Conservation (phyloP, 2,888 invertebrate species). For the Hetaerina titia region DNA sequence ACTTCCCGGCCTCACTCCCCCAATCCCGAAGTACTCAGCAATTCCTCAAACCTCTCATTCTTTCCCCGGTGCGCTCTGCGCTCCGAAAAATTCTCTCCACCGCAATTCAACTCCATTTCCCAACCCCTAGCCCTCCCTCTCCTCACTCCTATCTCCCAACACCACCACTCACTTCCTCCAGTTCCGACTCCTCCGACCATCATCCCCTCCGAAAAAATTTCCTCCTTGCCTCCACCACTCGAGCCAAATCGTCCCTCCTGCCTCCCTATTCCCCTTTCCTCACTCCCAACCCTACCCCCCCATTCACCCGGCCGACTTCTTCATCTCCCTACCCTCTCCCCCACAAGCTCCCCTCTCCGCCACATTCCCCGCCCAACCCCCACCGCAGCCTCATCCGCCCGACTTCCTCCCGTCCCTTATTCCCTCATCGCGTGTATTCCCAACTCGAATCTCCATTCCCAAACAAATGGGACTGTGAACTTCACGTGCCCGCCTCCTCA, state of each 20-base stretch:
- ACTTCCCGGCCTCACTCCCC: neutral
- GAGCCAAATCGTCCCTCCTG: neutral
- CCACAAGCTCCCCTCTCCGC: neutral
- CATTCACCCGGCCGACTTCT: neutral
- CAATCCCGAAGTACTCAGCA: neutral
- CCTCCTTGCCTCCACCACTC: neutral
- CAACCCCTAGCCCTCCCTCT: neutral
- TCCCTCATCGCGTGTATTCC: conserved; percentile 66
- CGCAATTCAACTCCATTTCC: neutral
- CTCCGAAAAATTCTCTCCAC: too few species aligned
- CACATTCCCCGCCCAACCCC: neutral
- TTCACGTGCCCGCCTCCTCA: conserved; percentile 38
- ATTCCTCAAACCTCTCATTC: neutral
- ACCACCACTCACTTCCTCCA: neutral
- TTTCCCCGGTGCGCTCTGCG: too few species aligned
- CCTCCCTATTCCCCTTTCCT: neutral
- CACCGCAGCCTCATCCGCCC: neutral
- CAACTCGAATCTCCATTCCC: conserved; percentile 64
- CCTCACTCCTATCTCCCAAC: neutral
- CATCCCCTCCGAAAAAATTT: neutral
- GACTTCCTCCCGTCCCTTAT: conserved; percentile 36
- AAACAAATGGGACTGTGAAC: conserved; percentile 66
- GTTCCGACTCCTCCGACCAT: neutral
- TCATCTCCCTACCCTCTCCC: neutral
- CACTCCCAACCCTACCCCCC: neutral